Evolutionary conservation across 2,113 vertebrate genomes (phyloP).

Genomic region (Coturnix japonica): DNA sequence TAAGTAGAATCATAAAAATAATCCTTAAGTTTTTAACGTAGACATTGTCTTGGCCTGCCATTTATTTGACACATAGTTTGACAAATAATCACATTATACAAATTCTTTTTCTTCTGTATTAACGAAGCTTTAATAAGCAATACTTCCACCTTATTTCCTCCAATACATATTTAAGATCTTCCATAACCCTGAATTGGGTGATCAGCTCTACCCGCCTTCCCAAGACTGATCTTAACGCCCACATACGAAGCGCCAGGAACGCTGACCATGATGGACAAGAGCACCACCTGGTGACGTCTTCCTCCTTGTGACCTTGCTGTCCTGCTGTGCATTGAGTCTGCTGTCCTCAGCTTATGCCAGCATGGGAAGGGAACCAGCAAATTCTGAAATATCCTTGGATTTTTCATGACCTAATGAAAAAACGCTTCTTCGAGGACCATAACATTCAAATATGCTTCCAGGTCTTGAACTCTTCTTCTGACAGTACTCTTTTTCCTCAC

Average conservation of each 20-base stretch:
- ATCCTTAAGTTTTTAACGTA: not conserved
- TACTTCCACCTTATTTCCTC: not conserved
- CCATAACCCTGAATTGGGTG: not conserved
- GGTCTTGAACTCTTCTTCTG: not conserved
- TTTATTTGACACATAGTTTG: not conserved
- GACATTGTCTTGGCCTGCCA: not conserved
- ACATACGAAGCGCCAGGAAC: not conserved
- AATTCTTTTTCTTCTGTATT: not conserved
- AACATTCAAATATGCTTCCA: not conserved
- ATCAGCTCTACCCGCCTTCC: not conserved
- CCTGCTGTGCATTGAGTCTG: not conserved
- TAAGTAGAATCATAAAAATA: not conserved
- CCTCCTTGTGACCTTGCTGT: not conserved
- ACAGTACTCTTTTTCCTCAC: not conserved
- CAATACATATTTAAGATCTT: not conserved
- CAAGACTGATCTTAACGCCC: not conserved
- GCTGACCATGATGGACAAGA: not conserved
- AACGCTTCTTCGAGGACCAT: not conserved
- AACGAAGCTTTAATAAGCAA: not conserved
- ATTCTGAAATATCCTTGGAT: not conserved
- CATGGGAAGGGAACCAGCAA: not conserved
- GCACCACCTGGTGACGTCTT: constrained; percentile 22
- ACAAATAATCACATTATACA: not conserved
- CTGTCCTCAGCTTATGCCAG: fast-evolving
- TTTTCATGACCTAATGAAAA: not conserved